These are phyloP conservation scores for Austrofundulus limnaeus DNA, from an alignment of 2,113 vertebrate genomes.

Conservation along the genomic window DNA sequence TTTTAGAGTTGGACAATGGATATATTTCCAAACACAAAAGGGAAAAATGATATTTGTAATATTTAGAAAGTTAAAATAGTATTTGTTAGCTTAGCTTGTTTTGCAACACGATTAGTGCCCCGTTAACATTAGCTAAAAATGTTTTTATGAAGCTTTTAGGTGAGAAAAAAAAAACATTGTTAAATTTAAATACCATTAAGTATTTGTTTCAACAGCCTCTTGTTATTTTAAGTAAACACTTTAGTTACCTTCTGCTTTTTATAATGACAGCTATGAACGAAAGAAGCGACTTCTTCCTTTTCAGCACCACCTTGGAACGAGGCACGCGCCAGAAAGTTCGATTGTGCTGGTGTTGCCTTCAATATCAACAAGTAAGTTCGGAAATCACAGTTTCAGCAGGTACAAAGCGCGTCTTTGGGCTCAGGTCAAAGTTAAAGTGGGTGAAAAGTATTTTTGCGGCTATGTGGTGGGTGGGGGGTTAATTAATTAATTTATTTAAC, in stretches of 20 bases:
- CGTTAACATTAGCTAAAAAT: background rate
- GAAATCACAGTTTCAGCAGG: background rate
- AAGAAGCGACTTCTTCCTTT: too few species aligned
- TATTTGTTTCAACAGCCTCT: background rate
- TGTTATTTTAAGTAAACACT: background rate
- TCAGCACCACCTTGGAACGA: background rate
- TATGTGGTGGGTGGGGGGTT: too few species aligned
- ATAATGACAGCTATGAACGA: background rate
- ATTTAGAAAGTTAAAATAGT: background rate
- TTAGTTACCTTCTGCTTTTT: background rate
- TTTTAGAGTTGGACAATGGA: background rate
- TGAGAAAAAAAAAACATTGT: background rate
- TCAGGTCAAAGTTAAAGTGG: too few species aligned
- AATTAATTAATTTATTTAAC: too few species aligned
- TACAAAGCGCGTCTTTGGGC: too few species aligned
- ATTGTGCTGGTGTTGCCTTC: conserved; percentile 29
- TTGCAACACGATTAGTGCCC: background rate
- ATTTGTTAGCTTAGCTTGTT: background rate
- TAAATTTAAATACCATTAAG: background rate
- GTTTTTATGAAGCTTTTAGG: background rate
- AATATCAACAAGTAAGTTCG: fast-evolving
- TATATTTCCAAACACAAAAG: background rate
- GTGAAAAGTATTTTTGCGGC: too few species aligned
- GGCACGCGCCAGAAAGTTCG: conserved; percentile 10
- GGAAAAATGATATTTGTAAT: background rate